Base-by-base conservation (phyloP, 2,797 vertebrate genomes). In the Tinamus major region DNA sequence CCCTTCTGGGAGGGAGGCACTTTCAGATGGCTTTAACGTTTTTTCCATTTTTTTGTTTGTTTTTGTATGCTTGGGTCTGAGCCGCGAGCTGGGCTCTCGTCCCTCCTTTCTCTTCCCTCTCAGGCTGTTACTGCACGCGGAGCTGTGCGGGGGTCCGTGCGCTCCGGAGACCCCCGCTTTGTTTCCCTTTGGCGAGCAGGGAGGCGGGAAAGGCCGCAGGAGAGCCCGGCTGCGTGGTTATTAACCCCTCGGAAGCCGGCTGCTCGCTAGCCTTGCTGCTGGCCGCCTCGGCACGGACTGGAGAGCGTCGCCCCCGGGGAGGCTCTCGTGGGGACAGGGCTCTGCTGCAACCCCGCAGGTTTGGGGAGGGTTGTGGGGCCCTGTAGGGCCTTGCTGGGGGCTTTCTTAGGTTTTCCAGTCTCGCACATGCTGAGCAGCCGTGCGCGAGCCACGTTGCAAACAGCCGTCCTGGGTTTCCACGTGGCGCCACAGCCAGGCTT, bases 11-110 rank as follows among this genome's bases (percentile, higher is more conserved):
- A 97, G 82, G 88, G 72, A 97, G 97, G 95, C 88, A 86, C 97
- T 96, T 97, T 96, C 94, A 96, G 97, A 98, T 95, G 93, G 94
- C 96, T 97, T 97, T 97, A 95, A 96, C 95, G 91, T 97, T 96
- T 95, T 92, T 97, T 96, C 87, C 82, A 13, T 89, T 88, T 87
- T 95, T 95, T 95, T 95, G 90, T 93, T 96, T 97, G 89, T 78
- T 96, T 94, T 96, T 91, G 6, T 92, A 84, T 62, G 84, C 51
- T 89, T 80, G 87, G 87, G 93, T 80, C 37, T 78, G 92, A 96
- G 63, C 1, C 1, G 76, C 79, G 89, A 83, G 92, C 90, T 88
- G 33, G 87, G 93, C 90, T 91, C 90, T 71, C 76, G 87, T 94
- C 90, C 93, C 11, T 1, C 72, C 93, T 69, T 75, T 91, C 85